These are phyloP conservation scores for Troides helena DNA, from an alignment of 2,888 invertebrate species.

Conservation along the genomic window DNA sequence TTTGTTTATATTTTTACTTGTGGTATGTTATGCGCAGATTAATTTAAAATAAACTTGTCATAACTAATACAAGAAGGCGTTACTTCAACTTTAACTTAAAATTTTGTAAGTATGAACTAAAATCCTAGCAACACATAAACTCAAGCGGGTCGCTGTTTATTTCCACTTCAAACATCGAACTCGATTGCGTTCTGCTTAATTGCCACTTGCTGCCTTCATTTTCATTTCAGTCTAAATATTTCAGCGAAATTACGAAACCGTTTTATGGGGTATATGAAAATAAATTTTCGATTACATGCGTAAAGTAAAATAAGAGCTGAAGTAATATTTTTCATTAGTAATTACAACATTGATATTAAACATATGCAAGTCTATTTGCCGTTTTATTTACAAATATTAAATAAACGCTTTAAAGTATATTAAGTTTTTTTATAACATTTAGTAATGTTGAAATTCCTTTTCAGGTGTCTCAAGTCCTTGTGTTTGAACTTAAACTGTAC, in stretches of 20 bases:
- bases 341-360: neutral
- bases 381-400: neutral
- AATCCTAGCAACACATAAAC: slow-evolving; percentile 13
- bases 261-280: neutral
- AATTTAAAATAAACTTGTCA: too few species aligned
- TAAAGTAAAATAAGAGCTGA: neutral
- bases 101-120: neutral
- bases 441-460: too few species aligned
- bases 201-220: slow-evolving; percentile 23
- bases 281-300: neutral
- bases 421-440: too few species aligned
- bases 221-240: slow-evolving; percentile 20
- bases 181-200: slow-evolving; percentile 24
- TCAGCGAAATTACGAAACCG: neutral
- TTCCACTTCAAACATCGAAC: slow-evolving; percentile 22
- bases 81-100: neutral
- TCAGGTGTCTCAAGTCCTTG: too few species aligned
- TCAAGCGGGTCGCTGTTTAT: slow-evolving; percentile 17
- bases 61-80: neutral
- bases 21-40: too few species aligned
- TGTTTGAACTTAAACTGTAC: too few species aligned
- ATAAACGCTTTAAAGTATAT: too few species aligned
- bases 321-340: neutral
- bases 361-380: neutral
- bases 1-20: too few species aligned